Conservation (phyloP, 2,797 vertebrate species). For the Glyptemys insculpta region DNA sequence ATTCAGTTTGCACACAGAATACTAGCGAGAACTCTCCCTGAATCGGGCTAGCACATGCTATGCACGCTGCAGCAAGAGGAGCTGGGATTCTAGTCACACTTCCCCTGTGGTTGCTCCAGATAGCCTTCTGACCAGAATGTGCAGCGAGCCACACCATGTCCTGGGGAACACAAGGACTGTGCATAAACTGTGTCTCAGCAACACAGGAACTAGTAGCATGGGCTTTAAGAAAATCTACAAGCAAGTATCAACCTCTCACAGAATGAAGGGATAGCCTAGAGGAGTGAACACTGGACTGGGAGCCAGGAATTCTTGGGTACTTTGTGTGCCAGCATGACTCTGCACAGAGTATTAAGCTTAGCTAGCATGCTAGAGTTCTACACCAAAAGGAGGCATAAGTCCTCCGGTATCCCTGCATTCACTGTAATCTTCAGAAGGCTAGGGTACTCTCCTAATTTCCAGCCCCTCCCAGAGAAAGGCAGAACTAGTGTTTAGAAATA, state of each 20-base stretch:
- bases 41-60: not conserved
- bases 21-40: not conserved
- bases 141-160: constrained; percentile 29
- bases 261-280: not conserved
- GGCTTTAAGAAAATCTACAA: not conserved
- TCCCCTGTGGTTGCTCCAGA: constrained; percentile 13
- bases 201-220: constrained; percentile 20
- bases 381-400: not conserved
- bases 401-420: not conserved
- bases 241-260: not conserved
- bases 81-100: not conserved
- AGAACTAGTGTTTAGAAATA: constrained; percentile 11
- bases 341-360: not conserved
- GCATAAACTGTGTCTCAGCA: constrained; percentile 63
- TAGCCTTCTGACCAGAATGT: constrained; percentile 25
- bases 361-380: not conserved
- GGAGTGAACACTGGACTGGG: not conserved
- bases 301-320: not conserved
- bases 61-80: not conserved
- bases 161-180: constrained; percentile 44
- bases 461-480: constrained; percentile 14
- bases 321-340: not conserved
- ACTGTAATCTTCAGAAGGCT: no score
- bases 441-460: not conserved
- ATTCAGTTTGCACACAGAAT: constrained; percentile 21